A percentile compares a stretch with the other conserved stretches of the same genome.
Evolutionary conservation across 1,140 invertebrate species (phyloP).

Genomic region (Drosophila rufa): DNA sequence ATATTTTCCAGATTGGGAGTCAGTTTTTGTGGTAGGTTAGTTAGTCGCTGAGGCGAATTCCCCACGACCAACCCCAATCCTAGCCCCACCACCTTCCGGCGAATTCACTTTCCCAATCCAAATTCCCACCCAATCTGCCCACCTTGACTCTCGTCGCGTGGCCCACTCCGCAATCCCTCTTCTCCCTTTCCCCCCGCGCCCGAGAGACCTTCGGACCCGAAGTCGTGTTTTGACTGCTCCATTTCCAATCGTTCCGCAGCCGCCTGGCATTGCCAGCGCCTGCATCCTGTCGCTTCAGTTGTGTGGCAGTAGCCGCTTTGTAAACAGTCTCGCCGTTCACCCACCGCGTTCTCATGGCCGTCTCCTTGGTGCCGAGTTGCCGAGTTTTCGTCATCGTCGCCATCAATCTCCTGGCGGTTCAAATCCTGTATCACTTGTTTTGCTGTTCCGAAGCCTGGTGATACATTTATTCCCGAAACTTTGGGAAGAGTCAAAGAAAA

Average conservation of each 20-base stretch:
- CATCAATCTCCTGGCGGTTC: conserved; percentile 39
- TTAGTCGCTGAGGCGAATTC: conserved; percentile 45
- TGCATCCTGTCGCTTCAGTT: conserved; percentile 76
- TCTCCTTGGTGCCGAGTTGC: conserved; percentile 29
- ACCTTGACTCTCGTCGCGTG: conserved; percentile 18
- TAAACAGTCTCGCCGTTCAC: conserved; percentile 72
- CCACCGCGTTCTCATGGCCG: conserved; percentile 62
- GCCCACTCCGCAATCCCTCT: conserved; percentile 11
- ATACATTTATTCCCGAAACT: conserved; percentile 44
- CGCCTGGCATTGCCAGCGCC: conserved; percentile 39
- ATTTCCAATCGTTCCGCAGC: conserved; percentile 62
- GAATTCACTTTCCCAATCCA: conserved; percentile 36
- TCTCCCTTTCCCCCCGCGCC: background rate
- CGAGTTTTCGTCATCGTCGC: conserved; percentile 56
- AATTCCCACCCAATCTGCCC: conserved; percentile 11
- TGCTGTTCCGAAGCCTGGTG: conserved; percentile 31
- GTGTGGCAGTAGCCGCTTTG: conserved; percentile 81
- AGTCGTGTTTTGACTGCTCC: conserved; percentile 60
- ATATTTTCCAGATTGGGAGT: conserved; percentile 34
- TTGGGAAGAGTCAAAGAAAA: conserved; percentile 52
- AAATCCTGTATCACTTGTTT: conserved; percentile 51
- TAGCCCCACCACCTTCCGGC: conserved; percentile 12
- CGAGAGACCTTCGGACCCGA: conserved; percentile 49
- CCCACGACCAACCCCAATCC: conserved; percentile 27
- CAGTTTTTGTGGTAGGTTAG: conserved; percentile 74